A percentile compares a stretch with the other conserved stretches of the same genome.
phyloP scores from a whole-genome alignment of 2,888 invertebrate genomes.

The Thera britannica region DNA sequence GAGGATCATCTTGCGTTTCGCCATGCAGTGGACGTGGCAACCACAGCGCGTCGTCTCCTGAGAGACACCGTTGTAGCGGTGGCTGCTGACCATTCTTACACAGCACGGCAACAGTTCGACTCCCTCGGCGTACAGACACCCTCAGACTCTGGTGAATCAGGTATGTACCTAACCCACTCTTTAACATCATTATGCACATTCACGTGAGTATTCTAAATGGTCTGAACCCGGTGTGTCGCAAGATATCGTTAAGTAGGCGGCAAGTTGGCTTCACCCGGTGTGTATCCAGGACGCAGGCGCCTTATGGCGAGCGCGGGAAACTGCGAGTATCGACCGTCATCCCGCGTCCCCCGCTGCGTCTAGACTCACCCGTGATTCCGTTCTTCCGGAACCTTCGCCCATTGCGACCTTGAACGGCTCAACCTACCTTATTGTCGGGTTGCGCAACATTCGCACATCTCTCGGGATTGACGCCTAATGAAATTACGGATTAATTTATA shows the following conservation, averaged over 20 bases:
- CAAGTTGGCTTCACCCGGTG: slow-evolving; percentile 63
- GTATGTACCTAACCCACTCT: slow-evolving; percentile 62
- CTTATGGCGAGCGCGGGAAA: slow-evolving; percentile 78
- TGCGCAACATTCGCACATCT: slow-evolving; percentile 64
- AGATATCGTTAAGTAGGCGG: slow-evolving; percentile 58
- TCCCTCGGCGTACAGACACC: slow-evolving; percentile 93
- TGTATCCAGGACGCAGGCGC: slow-evolving; percentile 75
- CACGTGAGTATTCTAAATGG: slow-evolving; percentile 12
- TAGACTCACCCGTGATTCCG: slow-evolving; percentile 79
- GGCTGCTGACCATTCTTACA: slow-evolving; percentile 88
- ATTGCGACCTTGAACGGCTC: slow-evolving; percentile 81
- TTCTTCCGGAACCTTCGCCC: slow-evolving; percentile 82
- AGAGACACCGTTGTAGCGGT: slow-evolving; percentile 73
- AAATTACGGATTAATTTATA: slow-evolving; percentile 51
- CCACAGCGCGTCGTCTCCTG: slow-evolving; percentile 72
- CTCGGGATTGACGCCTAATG: slow-evolving; percentile 63
- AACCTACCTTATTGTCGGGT: slow-evolving; percentile 81
- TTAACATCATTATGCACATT: background rate
- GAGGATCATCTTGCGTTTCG: slow-evolving; percentile 74
- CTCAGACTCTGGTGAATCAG: slow-evolving; percentile 93
- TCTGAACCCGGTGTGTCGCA: slow-evolving; percentile 26
- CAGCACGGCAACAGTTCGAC: slow-evolving; percentile 87
- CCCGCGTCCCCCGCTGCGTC: slow-evolving; percentile 74
- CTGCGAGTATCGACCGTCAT: slow-evolving; percentile 80
- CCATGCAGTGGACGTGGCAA: slow-evolving; percentile 77